Conservation (phyloP, 2,888 invertebrate genomes). For the Drosophila borealis region DNA sequence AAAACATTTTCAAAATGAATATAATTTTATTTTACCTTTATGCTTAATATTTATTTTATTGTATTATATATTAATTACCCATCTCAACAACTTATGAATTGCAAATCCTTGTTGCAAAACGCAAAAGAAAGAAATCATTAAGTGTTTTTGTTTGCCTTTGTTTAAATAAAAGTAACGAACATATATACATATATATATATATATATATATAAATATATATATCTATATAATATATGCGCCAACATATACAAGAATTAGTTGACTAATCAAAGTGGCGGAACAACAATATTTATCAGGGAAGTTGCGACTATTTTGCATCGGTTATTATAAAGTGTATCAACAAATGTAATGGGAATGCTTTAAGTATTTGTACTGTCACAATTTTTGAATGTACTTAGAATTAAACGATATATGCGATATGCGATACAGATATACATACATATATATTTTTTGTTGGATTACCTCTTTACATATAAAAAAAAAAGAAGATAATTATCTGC, state of each 20-base stretch:
- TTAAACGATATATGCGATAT: slow-evolving; percentile 19
- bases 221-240: slow-evolving; percentile 10
- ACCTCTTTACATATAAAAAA: not conserved
- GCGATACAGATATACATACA: slow-evolving; percentile 7
- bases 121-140: slow-evolving; percentile 33
- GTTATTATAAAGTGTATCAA: slow-evolving; percentile 45
- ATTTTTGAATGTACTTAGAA: slow-evolving; percentile 52
- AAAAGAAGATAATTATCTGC: slow-evolving; percentile 25
- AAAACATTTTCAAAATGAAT: slow-evolving; percentile 53
- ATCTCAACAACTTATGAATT: slow-evolving; percentile 65
- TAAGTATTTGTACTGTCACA: slow-evolving; percentile 51
- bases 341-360: slow-evolving; percentile 59
- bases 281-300: slow-evolving; percentile 53
- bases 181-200: slow-evolving; percentile 24
- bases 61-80: slow-evolving; percentile 76
- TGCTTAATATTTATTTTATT: slow-evolving; percentile 79
- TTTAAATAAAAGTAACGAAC: slow-evolving; percentile 66
- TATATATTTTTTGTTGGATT: slow-evolving; percentile 18
- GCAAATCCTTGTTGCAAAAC: slow-evolving; percentile 34
- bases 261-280: slow-evolving; percentile 29
- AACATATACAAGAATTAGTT: slow-evolving; percentile 24
- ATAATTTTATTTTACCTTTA: slow-evolving; percentile 70
- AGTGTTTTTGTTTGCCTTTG: slow-evolving; percentile 69
- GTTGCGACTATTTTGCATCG: slow-evolving; percentile 50
- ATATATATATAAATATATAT: slow-evolving; percentile 17